Percentiles rank a stretch among this genome's conserved stretches.
phyloP scores from a whole-genome alignment of 2,888 invertebrate species.

The Nycteola revayana region DNA sequence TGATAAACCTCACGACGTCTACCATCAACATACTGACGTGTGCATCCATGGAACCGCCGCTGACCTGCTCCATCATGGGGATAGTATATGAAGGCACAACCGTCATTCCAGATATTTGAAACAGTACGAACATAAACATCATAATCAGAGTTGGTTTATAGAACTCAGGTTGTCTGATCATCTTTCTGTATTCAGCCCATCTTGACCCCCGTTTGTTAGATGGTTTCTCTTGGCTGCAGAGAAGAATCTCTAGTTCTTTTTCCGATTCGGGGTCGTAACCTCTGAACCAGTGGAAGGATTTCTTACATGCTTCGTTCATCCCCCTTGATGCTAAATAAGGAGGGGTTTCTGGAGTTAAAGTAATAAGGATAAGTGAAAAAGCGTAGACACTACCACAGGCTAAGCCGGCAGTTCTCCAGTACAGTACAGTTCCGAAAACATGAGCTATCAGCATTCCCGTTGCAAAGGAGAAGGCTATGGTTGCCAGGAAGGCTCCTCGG shows the following conservation, averaged over 20 bases:
- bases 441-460: slow-evolving; percentile 85
- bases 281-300: slow-evolving; percentile 82
- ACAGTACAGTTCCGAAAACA: slow-evolving; percentile 82
- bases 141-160: slow-evolving; percentile 83
- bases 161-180: slow-evolving; percentile 73
- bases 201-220: slow-evolving; percentile 46
- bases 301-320: slow-evolving; percentile 75
- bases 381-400: slow-evolving; percentile 76
- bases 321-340: slow-evolving; percentile 84
- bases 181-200: slow-evolving; percentile 48
- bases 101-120: slow-evolving; percentile 87
- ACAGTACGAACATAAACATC: slow-evolving; percentile 84
- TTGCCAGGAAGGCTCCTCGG: slow-evolving; percentile 84
- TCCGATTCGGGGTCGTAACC: slow-evolving; percentile 69
- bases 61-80: slow-evolving; percentile 82
- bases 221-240: slow-evolving; percentile 58
- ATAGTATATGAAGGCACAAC: slow-evolving; percentile 87
- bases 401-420: slow-evolving; percentile 82
- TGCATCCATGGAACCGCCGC: slow-evolving; percentile 81
- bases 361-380: slow-evolving; percentile 73
- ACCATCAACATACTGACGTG: slow-evolving; percentile 85
- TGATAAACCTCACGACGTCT: slow-evolving; percentile 82
- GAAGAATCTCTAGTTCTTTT: slow-evolving; percentile 70
- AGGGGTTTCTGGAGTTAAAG: slow-evolving; percentile 84
- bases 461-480: slow-evolving; percentile 84